A percentile compares a stretch with the other conserved stretches of the same genome.
These are phyloP conservation scores for Amphipoea lucens DNA, from an alignment of 2,888 invertebrate genomes.

Conservation along the genomic window DNA sequence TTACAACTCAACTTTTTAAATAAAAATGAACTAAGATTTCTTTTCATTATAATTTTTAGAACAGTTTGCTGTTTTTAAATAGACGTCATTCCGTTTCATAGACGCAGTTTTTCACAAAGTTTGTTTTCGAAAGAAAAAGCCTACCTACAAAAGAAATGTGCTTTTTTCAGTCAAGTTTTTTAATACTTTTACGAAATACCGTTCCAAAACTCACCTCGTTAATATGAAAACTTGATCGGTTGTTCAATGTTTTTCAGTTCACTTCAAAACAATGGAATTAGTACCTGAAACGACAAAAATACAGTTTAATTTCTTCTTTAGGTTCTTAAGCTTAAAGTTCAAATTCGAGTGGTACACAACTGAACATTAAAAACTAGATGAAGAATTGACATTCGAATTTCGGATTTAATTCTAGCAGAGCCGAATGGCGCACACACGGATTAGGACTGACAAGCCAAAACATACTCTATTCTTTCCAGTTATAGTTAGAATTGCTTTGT, in stretches of 20 bases:
- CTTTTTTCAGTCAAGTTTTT: slow-evolving; percentile 2
- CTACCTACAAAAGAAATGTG: background rate
- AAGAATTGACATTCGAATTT: slow-evolving; percentile 56
- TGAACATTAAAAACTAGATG: slow-evolving; percentile 23
- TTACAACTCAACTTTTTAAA: background rate
- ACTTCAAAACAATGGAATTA: slow-evolving; percentile 54
- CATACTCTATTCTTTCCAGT: slow-evolving; percentile 1
- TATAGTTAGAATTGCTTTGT: slow-evolving; percentile 37
- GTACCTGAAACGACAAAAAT: slow-evolving; percentile 60
- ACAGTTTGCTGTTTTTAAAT: background rate
- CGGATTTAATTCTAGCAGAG: slow-evolving; percentile 42
- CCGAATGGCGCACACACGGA: slow-evolving; percentile 27
- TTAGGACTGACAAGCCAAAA: slow-evolving; percentile 18
- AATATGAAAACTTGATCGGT: slow-evolving; percentile 52
- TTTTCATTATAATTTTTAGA: background rate
- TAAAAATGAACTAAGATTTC: background rate
- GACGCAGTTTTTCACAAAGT: background rate
- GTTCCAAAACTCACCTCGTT: slow-evolving; percentile 58
- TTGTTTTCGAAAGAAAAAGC: background rate
- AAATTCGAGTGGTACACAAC: slow-evolving; percentile 19
- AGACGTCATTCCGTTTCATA: background rate
- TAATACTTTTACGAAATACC: slow-evolving; percentile 19
- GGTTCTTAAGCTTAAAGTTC: rapidly evolving
- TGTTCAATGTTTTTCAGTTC: slow-evolving; percentile 34
- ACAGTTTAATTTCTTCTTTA: slow-evolving; percentile 36